Evolutionary conservation across 2,888 invertebrate genomes (phyloP), one percentile per base, ranked within the genome.

Genomic region (Trachelus tabidus): DNA sequence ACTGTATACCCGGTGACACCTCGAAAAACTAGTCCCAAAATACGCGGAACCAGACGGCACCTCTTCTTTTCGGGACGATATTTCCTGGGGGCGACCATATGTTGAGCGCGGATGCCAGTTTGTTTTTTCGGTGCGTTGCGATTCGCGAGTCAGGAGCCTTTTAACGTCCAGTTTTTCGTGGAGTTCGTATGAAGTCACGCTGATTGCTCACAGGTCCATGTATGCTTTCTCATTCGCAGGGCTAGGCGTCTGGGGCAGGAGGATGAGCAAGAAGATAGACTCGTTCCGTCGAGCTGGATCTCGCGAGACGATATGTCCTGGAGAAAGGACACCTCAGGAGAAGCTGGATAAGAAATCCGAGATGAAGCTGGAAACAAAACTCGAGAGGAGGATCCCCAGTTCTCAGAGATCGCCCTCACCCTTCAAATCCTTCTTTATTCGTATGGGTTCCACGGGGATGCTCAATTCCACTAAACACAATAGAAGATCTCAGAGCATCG

Each of bases 361-460:
- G 73, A 80, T 82, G 23, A 88, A 88, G 76, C 77, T 80, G 12
- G 83, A 87, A 11, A 12, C 82, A 30, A 87, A 86, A 73, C 6
- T 76, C 1, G 89, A 89, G 15, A 85, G 85, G 74, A 87, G 86
- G 77, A 79, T 85, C 68, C 93, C 93, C 82, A 92, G 91, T 80
- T 92, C 93, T 1, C 92, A 94, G 79, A 91, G 94, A 87, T 94
- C 94, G 3, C 94, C 94, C 12, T 95, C 95, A 83, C 94, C 95
- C 11, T 94, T 96, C 77, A 95, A 94, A 90, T 94, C 95, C 69
- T 95, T 96, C 87, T 96, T 96, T 86, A 94, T 95, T 86, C 93
- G 96, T 83, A 95, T 96, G 93, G 96, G 96, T 31, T 96, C 96
- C 3, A 95, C 96, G 6, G 95, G 96, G 80, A 95, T 95, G 95